Conservation (phyloP, 2,113 vertebrate species). For the Piprites chloris region DNA sequence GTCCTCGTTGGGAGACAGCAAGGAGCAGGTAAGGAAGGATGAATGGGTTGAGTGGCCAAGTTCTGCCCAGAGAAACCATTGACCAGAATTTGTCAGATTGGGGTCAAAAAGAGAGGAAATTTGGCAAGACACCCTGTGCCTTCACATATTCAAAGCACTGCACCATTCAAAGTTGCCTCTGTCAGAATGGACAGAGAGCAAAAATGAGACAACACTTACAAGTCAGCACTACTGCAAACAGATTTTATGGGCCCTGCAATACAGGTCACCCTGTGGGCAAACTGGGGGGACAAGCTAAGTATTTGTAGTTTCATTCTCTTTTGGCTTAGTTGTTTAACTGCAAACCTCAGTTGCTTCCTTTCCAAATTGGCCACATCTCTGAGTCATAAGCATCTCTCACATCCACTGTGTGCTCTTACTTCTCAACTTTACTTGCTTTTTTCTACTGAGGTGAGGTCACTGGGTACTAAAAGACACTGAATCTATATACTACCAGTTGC, state of each 20-base stretch:
- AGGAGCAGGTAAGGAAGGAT: conserved; percentile 81
- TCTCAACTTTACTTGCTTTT: not conserved
- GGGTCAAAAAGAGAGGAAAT: not conserved
- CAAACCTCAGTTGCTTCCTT: not conserved
- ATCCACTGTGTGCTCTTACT: not conserved
- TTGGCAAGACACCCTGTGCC: not conserved
- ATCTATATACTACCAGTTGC: not conserved
- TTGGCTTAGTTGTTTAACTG: not conserved
- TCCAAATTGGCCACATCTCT: not conserved
- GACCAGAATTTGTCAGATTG: not conserved
- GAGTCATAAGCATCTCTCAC: not conserved
- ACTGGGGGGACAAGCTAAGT: not conserved
- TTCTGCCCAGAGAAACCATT: not conserved
- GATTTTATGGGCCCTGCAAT: not conserved
- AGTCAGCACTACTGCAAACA: not conserved
- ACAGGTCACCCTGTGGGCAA: not conserved
- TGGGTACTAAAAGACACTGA: not conserved
- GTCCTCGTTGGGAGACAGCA: conserved; percentile 89
- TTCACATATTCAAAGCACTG: not conserved
- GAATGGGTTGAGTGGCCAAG: not conserved
- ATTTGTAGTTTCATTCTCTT: not conserved
- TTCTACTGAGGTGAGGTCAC: not conserved
- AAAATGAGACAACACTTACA: not conserved
- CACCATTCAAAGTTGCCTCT: not conserved
- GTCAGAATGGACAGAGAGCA: not conserved